These are phyloP conservation scores for Diadegma fenestrale DNA, from an alignment of 2,888 invertebrate genomes.

Conservation along the genomic window DNA sequence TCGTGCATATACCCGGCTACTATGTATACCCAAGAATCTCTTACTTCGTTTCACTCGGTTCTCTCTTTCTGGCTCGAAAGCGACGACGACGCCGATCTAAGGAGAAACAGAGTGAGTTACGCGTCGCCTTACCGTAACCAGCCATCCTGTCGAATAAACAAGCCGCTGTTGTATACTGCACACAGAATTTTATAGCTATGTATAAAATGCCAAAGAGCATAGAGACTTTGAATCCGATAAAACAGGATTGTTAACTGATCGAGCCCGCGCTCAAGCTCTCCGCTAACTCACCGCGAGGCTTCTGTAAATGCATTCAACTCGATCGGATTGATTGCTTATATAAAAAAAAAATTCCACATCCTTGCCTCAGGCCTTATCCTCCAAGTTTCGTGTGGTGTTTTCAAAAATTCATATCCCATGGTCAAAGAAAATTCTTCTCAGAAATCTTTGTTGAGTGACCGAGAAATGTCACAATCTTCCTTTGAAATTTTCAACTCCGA, in stretches of 20 bases:
- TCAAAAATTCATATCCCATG: neutral
- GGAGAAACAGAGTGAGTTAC: conserved; percentile 58
- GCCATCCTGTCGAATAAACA: conserved; percentile 66
- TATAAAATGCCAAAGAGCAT: conserved; percentile 54
- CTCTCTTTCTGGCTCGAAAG: conserved; percentile 47
- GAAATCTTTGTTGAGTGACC: neutral
- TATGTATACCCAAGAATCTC: conserved; percentile 53
- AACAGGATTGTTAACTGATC: conserved; percentile 69
- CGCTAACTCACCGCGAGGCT: conserved; percentile 47
- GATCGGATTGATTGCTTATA: conserved; percentile 21
- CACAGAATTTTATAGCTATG: conserved; percentile 59
- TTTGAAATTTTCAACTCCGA: neutral
- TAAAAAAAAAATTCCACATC: conserved; percentile 29
- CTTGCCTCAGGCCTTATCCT: conserved; percentile 11
- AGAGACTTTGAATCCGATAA: conserved; percentile 66
- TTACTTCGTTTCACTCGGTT: conserved; percentile 23
- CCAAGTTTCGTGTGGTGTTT: neutral
- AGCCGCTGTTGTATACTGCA: conserved; percentile 49
- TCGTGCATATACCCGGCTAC: conserved; percentile 20
- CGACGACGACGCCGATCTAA: conserved; percentile 48
- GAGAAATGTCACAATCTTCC: neutral
- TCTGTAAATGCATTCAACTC: conserved; percentile 48
- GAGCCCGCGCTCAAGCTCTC: conserved; percentile 39
- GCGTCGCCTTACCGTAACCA: conserved; percentile 61
- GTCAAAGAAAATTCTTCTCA: neutral